Base-by-base conservation (phyloP, 2,113 vertebrate genomes). In the Tupaia tana region DNA sequence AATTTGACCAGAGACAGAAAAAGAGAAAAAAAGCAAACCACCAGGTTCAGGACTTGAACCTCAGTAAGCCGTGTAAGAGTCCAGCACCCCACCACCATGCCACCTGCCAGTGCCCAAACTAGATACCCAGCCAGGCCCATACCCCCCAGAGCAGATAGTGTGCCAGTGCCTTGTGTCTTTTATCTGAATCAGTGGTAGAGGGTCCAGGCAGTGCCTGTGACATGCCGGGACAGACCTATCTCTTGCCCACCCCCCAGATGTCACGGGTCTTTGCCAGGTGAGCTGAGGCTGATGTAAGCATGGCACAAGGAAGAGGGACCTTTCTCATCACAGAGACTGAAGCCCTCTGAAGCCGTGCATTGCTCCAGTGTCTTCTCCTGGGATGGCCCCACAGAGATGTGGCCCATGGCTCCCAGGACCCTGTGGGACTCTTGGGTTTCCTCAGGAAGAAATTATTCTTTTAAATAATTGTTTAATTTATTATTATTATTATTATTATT, bases 91-190 rank as follows among this genome's bases (percentile, higher is more conserved):
- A 43, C 43, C 43, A 43, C 43, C 43, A 43, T 43, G 43, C 43
- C n/a, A n/a, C n/a, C n/a, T n/a, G n/a, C n/a, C 22, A 12, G 59
- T 88, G 85, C 74, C 95, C 85, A 95, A 78, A 92, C 85, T 79
- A 86, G 59, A 96, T 83, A 67, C 31, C 22, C 59, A 29, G 93
- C 86, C 86, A 91, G 95, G 52, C 95, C 79, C 75, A 82, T 83
- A 71, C 74, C 63, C 89, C n/a, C 75, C 43, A 84, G 94, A 97
- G 96, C 97, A 98, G 97, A 97, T 96, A 96, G 94, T 91, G n/a
- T 0, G 2, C 89, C 54, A 78, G 29, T 82, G 54, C 69, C 87
- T 75, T 52, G 19, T 82, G 54, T 95, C 90, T 96, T 93, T 93
- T 69, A 86, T 92, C 86, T 92, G 82, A 96, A 90, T 95, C 89